Evolutionary conservation across 2,888 invertebrate species (phyloP).

Genomic region (Diogma glabrata): DNA sequence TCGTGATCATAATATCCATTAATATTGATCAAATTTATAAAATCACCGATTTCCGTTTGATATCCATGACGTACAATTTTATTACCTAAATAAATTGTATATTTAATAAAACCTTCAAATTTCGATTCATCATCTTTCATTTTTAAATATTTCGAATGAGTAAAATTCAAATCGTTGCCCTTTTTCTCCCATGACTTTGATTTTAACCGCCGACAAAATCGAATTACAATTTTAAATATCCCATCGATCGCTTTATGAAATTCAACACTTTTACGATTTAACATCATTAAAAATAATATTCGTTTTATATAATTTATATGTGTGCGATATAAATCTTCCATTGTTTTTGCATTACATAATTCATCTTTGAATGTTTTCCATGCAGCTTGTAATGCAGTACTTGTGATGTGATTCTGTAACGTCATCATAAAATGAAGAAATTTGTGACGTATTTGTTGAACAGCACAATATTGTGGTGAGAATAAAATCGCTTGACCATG

Average conservation of each 20-base stretch:
- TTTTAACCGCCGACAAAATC: constrained; percentile 32
- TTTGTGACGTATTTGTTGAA: constrained; percentile 60
- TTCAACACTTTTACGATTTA: constrained; percentile 56
- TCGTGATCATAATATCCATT: constrained; percentile 33
- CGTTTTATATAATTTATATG: constrained; percentile 66
- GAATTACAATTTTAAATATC: constrained; percentile 59
- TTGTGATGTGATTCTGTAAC: constrained; percentile 64
- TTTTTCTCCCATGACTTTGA: constrained; percentile 27
- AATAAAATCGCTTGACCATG: constrained; percentile 39
- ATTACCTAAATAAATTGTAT: constrained; percentile 33
- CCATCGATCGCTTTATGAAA: constrained; percentile 57
- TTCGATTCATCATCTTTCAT: constrained; percentile 30
- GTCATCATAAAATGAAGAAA: constrained; percentile 67
- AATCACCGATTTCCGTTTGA: constrained; percentile 34
- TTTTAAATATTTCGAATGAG: constrained; percentile 32
- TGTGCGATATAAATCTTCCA: constrained; percentile 61
- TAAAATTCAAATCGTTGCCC: constrained; percentile 24
- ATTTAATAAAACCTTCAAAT: constrained; percentile 32
- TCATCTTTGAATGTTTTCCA: constrained; percentile 65
- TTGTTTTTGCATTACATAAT: constrained; percentile 47
- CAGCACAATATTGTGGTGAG: constrained; percentile 56
- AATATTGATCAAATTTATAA: constrained; percentile 33
- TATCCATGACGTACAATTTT: constrained; percentile 34
- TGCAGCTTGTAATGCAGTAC: constrained; percentile 60
- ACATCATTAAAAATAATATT: constrained; percentile 59